Percentiles rank a stretch among this genome's conserved stretches.
These are phyloP conservation scores for Camponotus vicinus DNA, from an alignment of 1,140 invertebrate genomes.

Conservation along the genomic window DNA sequence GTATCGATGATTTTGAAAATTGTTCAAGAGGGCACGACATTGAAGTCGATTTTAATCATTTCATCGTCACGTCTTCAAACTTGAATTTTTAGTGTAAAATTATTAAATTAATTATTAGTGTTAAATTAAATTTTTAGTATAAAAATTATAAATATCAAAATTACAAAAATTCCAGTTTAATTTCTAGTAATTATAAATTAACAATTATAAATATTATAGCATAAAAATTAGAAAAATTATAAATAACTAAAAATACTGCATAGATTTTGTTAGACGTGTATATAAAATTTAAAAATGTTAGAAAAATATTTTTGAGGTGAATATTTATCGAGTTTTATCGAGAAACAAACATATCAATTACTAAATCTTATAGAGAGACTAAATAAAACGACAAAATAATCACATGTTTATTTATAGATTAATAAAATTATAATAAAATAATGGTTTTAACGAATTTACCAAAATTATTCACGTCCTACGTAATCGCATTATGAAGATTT, in stretches of 20 bases:
- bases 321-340: background rate
- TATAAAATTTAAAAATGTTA: background rate
- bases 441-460: background rate
- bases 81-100: no score
- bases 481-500: constrained; percentile 25
- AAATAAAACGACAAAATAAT: constrained; percentile 7
- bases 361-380: background rate
- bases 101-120: no score
- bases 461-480: constrained; percentile 8
- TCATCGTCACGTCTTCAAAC: no score
- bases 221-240: no score
- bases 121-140: background rate
- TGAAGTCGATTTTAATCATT: background rate
- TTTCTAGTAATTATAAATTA: no score
- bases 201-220: no score
- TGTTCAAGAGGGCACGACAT: background rate
- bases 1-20: background rate
- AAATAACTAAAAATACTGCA: background rate
- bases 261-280: no score
- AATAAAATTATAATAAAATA: constrained; percentile 10
- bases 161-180: no score
- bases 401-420: background rate
- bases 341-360: background rate
- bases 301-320: background rate
- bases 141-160: background rate